Evolutionary conservation across 1,140 invertebrate genomes (phyloP).

Genomic region (Cardiocondyla obscurior): DNA sequence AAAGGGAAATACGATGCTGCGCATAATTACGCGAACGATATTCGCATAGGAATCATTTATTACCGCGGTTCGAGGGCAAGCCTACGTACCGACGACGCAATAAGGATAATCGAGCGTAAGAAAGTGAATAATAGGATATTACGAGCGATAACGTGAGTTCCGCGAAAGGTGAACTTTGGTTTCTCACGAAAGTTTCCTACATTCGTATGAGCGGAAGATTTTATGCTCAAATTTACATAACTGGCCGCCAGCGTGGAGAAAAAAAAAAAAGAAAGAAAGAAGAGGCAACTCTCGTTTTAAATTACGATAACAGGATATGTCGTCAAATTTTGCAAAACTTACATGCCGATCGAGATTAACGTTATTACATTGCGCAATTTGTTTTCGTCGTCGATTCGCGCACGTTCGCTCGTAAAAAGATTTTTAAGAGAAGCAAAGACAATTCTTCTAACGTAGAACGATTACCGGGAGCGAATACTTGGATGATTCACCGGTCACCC

Average conservation of each 20-base stretch:
- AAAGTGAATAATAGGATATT: neutral
- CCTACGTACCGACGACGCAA: neutral
- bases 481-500: conserved; percentile 30
- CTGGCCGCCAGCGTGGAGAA: neutral
- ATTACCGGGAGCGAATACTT: conserved; percentile 6
- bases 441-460: neutral
- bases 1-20: conserved; percentile 13
- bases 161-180: neutral
- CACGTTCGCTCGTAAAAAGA: too few relatives aligned
- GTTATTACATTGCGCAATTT: neutral
- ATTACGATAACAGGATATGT: neutral
- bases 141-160: neutral
- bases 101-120: conserved; percentile 25
- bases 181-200: neutral
- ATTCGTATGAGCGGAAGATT: neutral
- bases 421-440: neutral
- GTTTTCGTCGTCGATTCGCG: too few relatives aligned
- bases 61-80: neutral
- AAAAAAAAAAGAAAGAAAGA: too few relatives aligned
- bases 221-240: conserved; percentile 16
- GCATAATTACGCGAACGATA: conserved; percentile 63
- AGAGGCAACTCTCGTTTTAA: neutral
- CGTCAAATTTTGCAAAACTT: neutral
- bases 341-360: neutral
- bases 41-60: conserved; percentile 62